Evolutionary conservation across 2,797 vertebrate genomes (phyloP).

Genomic region (Anniella stebbinsi): DNA sequence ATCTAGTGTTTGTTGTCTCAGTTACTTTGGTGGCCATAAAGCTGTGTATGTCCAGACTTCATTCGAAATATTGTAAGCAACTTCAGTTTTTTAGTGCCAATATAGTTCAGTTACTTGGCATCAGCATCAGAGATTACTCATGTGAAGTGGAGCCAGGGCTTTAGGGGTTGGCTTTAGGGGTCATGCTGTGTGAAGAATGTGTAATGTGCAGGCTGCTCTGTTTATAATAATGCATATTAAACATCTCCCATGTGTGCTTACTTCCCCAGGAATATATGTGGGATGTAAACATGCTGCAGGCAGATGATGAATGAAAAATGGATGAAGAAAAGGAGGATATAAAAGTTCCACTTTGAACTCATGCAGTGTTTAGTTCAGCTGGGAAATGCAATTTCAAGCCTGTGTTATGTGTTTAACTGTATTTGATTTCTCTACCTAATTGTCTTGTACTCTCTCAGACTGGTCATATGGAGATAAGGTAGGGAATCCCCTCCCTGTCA

Average conservation of each 20-base stretch:
- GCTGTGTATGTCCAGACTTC: neutral
- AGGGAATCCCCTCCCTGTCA: neutral
- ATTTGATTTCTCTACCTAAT: neutral
- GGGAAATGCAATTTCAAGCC: neutral
- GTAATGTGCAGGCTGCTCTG: neutral
- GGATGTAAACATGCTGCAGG: neutral
- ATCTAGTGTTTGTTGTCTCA: neutral
- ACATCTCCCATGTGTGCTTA: neutral
- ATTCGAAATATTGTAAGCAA: neutral
- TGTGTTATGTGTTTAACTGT: neutral
- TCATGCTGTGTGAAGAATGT: neutral
- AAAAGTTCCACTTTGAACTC: neutral
- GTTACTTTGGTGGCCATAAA: neutral
- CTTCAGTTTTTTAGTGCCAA: neutral
- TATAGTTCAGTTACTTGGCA: neutral
- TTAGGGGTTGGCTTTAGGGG: neutral
- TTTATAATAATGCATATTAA: neutral
- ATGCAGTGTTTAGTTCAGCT: neutral
- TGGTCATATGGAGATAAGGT: neutral
- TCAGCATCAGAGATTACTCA: neutral
- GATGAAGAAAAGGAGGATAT: too few species aligned
- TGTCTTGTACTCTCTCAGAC: neutral
- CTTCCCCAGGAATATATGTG: neutral
- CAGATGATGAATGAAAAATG: constrained; percentile 2
- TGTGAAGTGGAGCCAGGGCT: neutral